Evolutionary conservation across 1,140 invertebrate species (phyloP).

Genomic region (Brachionus paranguensis): DNA sequence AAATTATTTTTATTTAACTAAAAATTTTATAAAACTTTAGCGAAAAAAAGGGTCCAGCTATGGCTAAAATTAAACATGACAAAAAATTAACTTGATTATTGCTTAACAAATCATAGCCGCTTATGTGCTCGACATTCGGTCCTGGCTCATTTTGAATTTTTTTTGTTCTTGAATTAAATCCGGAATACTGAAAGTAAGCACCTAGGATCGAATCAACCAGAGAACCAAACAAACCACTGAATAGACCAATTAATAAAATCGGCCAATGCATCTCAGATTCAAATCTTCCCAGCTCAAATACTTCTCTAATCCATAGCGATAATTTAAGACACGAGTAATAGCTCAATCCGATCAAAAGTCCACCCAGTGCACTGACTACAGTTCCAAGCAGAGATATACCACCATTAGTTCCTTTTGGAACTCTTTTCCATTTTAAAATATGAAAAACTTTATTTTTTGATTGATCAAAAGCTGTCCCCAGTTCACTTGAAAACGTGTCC

Average conservation of each 20-base stretch:
- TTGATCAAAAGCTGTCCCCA: neutral
- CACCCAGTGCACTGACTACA: neutral
- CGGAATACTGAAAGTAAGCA: neutral
- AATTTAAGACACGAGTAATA: neutral
- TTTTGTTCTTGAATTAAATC: neutral
- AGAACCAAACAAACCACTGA: constrained; percentile 11
- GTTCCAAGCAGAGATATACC: neutral
- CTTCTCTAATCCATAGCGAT: neutral
- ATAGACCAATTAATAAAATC: neutral
- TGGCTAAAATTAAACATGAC: neutral
- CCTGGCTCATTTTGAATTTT: neutral
- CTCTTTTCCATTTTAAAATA: constrained; percentile 5
- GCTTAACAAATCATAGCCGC: constrained; percentile 1
- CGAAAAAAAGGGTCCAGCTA: neutral
- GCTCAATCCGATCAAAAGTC: neutral
- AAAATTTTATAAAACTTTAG: constrained; percentile 15
- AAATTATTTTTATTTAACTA: neutral
- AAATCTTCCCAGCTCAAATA: neutral
- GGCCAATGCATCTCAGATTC: neutral
- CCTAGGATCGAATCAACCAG: neutral
- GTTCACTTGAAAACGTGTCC: constrained; percentile 10
- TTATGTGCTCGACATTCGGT: neutral
- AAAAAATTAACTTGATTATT: constrained; percentile 31
- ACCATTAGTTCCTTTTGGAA: constrained; percentile 22
- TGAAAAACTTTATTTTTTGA: neutral